Evolutionary conservation across 2,888 invertebrate genomes (phyloP), one percentile per base, ranked within the genome.

Genomic region (Chirona hameri): DNA sequence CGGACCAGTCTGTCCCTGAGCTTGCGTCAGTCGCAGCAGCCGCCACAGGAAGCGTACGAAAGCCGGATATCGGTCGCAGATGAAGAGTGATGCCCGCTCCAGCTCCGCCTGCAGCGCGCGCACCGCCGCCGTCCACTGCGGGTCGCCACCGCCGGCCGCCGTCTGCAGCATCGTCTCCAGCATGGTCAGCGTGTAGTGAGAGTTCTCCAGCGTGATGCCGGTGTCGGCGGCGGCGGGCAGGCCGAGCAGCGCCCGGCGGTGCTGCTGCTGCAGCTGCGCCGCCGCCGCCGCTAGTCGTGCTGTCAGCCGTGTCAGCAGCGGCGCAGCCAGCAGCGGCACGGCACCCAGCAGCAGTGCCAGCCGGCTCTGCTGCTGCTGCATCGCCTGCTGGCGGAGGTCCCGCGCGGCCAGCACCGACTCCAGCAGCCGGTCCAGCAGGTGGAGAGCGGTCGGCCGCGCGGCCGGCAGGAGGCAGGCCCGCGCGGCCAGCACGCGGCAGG

Each of bases 291-390:
- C 76, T 39, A 76, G 46, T 24, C 9, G 24, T 4, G 10, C 24
- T 1, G 76, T 46, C 24, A 76, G 76, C 39, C 24, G 76, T 4
- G 24, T 9, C 76, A 76, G 76, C 39, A 76, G 76, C 46, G 76
- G 76, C 46, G 76, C 46, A 24, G 76, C 76, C 76, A 76, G 76
- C 76, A 10, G 24, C 76, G 76, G 76, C 46, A 76, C 76, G 39
- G 31, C 7, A 24, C 27, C 76, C 76, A 76, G 76, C 76, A 39
- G 10, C 76, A 46, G 46, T 39, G 21, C 10, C 46, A 76, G 46
- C 46, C 76, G 76, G 76, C 76, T 4, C 24, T 31, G 24, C 21
- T 76, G 76, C 76, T 46, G 39, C 46, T 29, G 76, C 46, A 1
- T 24, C 69, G 69, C 29, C 24, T 18, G 76, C 29, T 24, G 76